Base-by-base conservation (phyloP, 2,888 invertebrate genomes). In the Venusia cambrica region DNA sequence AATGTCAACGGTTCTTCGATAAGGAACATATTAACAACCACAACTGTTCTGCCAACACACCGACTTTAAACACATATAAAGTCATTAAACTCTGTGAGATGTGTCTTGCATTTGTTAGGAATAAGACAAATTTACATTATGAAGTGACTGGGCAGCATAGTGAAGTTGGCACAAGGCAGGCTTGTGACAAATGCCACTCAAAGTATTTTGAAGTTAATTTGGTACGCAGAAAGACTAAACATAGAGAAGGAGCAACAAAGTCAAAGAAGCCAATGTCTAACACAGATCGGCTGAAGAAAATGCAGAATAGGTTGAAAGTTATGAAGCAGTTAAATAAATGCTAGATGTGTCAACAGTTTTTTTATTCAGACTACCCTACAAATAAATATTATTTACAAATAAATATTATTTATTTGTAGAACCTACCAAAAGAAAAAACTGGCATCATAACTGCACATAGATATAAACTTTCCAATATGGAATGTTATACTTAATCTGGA, bases 221-320 rank as follows among this genome's bases (percentile, higher is more conserved):
- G 1, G 54, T 73, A 4, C 29, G 5, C 13, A 22, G 34, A 4
- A 19, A 6, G 5, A 5, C 12, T 0, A 6, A 18, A 13, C 14
- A 3, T 14, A 29, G 27, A 7, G 44, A 35, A 3, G 15, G 4
- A 5, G 1, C 2, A 1, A 15, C 5, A 0, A 4, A 4, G 12
- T 1, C 1, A 2, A 48, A 34, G 9, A 27, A 20, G 1, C 28
- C 26, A 0, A 18, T 49, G 2, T 40, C 60, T 0, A 73, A 74
- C 13, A 40, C 47, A 6, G 57, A 64, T 0, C 38, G 72, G 0
- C 29, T 75, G 24, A 63, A 61, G 25, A 57, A 49, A 11, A 69
- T 74, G 4, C 42, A 50, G 17, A 45, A 52, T 4, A 42, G 69
- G 29, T 49, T 75, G 35, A 74, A 68, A 48, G 53, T 52, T 46